Conservation (phyloP, 2,797 vertebrate genomes). For the Clamator glandarius region DNA sequence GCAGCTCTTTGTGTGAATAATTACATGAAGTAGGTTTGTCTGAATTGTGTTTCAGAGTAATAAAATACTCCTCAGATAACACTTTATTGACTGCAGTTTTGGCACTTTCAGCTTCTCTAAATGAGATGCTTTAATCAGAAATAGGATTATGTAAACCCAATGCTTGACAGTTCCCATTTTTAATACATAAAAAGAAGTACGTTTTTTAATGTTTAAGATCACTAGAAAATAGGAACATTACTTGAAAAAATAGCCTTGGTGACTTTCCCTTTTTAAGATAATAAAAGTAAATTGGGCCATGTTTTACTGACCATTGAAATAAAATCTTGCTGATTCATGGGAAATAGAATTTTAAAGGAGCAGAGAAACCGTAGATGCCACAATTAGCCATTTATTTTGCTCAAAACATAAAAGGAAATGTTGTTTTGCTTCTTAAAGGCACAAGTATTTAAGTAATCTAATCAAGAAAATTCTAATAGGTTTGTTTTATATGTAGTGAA, state of each 20-base stretch:
- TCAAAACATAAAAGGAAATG: not conserved
- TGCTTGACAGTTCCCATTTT: conserved; percentile 10
- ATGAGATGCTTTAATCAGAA: conserved; percentile 37
- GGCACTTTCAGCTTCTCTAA: not conserved
- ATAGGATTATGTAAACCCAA: not conserved
- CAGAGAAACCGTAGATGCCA: not conserved
- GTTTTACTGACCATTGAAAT: not conserved
- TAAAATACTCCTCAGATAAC: not conserved
- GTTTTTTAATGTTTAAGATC: conserved; percentile 27
- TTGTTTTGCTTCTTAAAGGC: not conserved
- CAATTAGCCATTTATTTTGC: not conserved
- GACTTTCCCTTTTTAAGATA: not conserved
- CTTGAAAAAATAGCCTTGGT: not conserved
- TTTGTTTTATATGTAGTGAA: not conserved
- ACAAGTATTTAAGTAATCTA: not conserved
- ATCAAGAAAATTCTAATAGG: not conserved
- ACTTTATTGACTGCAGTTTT: not conserved
- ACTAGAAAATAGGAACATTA: not conserved
- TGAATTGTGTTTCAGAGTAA: conserved; percentile 17
- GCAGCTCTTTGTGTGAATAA: conserved; percentile 3
- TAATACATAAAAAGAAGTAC: not conserved
- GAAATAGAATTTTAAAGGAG: not conserved
- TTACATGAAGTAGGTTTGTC: not conserved
- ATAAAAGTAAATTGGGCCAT: not conserved
- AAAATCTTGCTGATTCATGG: conserved; percentile 20